These are phyloP conservation scores for Orthonyx spaldingii DNA, from an alignment of 2,113 vertebrate species.

Conservation along the genomic window DNA sequence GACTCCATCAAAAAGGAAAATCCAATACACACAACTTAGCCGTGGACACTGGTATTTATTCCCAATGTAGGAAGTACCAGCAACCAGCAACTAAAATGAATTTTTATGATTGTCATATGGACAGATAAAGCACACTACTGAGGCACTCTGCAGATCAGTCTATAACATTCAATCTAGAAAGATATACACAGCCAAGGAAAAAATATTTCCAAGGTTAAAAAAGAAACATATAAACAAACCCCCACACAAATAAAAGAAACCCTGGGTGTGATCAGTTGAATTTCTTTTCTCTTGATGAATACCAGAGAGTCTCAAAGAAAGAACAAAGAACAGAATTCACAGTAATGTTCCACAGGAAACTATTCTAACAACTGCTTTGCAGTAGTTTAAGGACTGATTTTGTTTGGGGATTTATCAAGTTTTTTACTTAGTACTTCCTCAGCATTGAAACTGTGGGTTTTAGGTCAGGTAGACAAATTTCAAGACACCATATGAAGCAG, in stretches of 20 bases:
- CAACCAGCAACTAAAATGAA: neutral
- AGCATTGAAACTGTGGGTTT: neutral
- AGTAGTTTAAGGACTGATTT: neutral
- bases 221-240: neutral
- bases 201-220: neutral
- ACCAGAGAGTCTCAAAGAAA: neutral
- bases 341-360: neutral
- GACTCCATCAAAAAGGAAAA: neutral
- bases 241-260: neutral
- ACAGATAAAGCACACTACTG: neutral
- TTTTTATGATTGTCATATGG: neutral
- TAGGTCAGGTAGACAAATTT: neutral
- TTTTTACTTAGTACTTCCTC: neutral
- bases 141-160: neutral
- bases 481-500: neutral
- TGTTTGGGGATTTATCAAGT: rapidly evolving
- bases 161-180: neutral
- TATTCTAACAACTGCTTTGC: neutral
- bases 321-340: neutral
- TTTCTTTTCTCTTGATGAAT: neutral
- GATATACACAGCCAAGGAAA: neutral
- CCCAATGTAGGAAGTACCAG: neutral
- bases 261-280: neutral
- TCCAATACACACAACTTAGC: rapidly evolving
- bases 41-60: neutral